Evolutionary conservation across 2,888 invertebrate genomes (phyloP), one percentile per base, ranked within the genome.

Genomic region (Halictus ligatus): DNA sequence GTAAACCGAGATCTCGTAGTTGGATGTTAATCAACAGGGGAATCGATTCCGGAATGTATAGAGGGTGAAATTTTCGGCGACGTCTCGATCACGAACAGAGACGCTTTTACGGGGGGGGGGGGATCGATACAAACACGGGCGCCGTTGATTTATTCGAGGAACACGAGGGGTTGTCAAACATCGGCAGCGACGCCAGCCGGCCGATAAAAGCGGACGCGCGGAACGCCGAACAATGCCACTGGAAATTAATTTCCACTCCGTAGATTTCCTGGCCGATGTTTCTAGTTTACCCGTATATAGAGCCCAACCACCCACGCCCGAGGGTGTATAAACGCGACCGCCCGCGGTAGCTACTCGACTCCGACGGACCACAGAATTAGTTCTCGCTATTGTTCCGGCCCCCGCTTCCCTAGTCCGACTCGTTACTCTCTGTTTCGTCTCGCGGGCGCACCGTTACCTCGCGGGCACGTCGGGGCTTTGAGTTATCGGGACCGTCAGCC

Each of bases 331-430:
- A 80, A 83, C 48, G 72, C 77, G 71, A 77, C 79, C 75, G 35
- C 81, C 64, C 69, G 58, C 78, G 80, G 72, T 74, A 88, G 88
- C 88, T 85, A 79, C 72, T 67, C 88, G 81, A 82, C 77, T 84
- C 58, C 84, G 82, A 80, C 88, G 81, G 79, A 82, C 89, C 84
- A 86, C 88, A 73, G 86, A 84, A 89, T 89, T 89, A 89, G 86
- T 86, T 86, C 78, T 71, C 82, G 74, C 80, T 80, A 86, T 86
- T 89, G 89, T 89, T 85, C 69, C 40, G 29, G 64, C 25, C 25
- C n/a, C 15, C 54, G 54, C 6, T 29, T 71, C 77, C 78, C 81
- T 6, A 15, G 75, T 67, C 80, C 67, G 72, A 54, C 69, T 72
- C 67, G 75, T 74, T 78, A 29, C 60, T 50, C 75, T 54, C 50